phyloP scores from a whole-genome alignment of 2,797 vertebrate genomes.

The Chrysocyon brachyurus region DNA sequence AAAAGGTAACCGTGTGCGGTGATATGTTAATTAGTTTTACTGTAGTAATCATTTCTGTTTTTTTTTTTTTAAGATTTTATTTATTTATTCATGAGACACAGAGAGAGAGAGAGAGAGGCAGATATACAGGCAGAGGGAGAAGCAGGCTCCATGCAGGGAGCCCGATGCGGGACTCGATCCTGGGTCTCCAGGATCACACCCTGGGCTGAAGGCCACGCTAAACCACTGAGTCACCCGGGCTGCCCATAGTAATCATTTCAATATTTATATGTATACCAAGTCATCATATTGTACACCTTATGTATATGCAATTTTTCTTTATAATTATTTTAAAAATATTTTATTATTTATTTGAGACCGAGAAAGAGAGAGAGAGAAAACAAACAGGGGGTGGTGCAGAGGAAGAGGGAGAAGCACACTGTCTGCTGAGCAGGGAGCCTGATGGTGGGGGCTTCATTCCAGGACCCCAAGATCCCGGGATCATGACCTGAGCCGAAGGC shows the following conservation, averaged over 20 bases:
- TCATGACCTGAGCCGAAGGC: background rate
- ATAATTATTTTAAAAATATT: no score
- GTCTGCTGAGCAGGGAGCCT: fast-evolving
- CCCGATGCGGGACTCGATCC: no score
- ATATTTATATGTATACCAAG: background rate
- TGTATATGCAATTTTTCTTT: background rate
- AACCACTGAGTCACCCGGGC: no score
- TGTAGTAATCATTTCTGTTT: background rate
- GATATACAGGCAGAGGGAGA: no score
- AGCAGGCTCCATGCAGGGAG: no score
- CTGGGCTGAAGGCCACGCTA: no score
- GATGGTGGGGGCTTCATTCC: background rate
- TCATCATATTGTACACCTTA: background rate
- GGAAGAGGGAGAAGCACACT: background rate
- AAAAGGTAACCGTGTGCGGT: background rate
- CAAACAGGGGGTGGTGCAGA: background rate
- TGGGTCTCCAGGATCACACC: no score
- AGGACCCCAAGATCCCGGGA: background rate
- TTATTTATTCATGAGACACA: no score
- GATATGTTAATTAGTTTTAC: background rate
- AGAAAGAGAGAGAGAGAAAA: background rate
- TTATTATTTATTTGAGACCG: background rate
- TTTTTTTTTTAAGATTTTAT: no score
- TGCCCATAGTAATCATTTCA: background rate
- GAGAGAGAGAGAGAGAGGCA: no score